Evolutionary conservation across 1,140 invertebrate genomes (phyloP).

Genomic region (Dendrolimus punctatus): DNA sequence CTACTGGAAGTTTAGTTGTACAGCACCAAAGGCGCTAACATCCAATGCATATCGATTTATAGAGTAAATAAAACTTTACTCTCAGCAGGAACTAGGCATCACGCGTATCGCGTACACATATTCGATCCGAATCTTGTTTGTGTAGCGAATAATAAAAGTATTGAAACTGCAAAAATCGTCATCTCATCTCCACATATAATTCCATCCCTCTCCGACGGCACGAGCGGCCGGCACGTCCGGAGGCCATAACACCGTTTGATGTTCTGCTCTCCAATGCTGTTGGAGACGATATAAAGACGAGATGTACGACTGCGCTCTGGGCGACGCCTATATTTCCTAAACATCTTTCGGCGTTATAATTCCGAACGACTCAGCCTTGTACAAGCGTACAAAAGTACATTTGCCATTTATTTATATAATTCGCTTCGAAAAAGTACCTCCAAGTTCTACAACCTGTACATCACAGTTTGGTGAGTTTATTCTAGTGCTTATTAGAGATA

Average conservation of each 20-base stretch:
- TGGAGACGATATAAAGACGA: constrained; percentile 79
- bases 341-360: constrained; percentile 67
- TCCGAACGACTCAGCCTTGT: constrained; percentile 52
- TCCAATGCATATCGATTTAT: no score
- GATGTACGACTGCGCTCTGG: constrained; percentile 81
- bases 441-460: no score
- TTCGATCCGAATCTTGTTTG: constrained; percentile 52
- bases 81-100: constrained; percentile 14
- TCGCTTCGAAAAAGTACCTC: no score
- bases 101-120: constrained; percentile 23
- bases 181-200: constrained; percentile 34
- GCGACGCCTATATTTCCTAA: constrained; percentile 70
- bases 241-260: constrained; percentile 78
- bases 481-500: no score
- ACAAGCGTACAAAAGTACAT: constrained; percentile 12
- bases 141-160: constrained; percentile 60
- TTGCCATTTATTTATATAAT: no score
- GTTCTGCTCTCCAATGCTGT: constrained; percentile 86
- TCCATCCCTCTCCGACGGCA: constrained; percentile 68
- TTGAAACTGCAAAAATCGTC: constrained; percentile 45
- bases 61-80: constrained; percentile 16
- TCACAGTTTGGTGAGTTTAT: no score
- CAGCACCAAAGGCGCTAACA: no score
- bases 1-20: no score
- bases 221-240: constrained; percentile 73